Evolutionary conservation across 1,140 invertebrate genomes (phyloP), one percentile per base, ranked within the genome.

Genomic region (Chlorops oryzae): DNA sequence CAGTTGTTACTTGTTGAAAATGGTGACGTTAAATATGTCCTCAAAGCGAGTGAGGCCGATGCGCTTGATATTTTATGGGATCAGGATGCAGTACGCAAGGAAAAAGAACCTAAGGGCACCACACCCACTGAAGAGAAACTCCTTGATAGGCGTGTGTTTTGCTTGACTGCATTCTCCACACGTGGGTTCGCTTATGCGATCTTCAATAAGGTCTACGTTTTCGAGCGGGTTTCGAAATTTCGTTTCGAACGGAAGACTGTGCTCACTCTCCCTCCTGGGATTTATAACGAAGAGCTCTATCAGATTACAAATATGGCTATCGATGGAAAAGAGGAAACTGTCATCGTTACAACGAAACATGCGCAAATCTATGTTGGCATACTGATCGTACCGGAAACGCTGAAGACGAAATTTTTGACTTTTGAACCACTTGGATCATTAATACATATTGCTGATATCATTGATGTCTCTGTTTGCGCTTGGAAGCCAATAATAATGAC

Each of bases 401-500:
- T 70, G 1, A 63, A 69, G 23, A 59, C 64, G 5, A 61, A 72
- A 6, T 69, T 78, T 32, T 59, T 75, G 2, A 54, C 63, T 9
- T 73, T 83, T 37, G 58, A 72, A 6, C 69, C 77, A 0, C 70
- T 91, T 3, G 86, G 86, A 1, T 80, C 88, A 52, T 71, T 81
- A 1, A 81, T 92, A 54, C 92, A 96, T 68, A 83, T 87, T 47
- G 88, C 86, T 2, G 72, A 80, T 2, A 86, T 96, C 20, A 81
- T 83, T 28, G 82, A 81, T 15, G 66, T 95, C 18, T 85, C 90
- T 7, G 79, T 89, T 48, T 93, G 92, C 65, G 78, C 84, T 3
- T 89, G 91, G 83, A 96, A 95, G 73, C 85, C 90, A 1, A 81
- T 94, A 27, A 82, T 94, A 24, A 85, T 92, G 64, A 94, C 91